Percentiles rank a stretch among this genome's conserved stretches.
phyloP scores from a whole-genome alignment of 2,113 vertebrate species.

The Caloenas nicobarica region DNA sequence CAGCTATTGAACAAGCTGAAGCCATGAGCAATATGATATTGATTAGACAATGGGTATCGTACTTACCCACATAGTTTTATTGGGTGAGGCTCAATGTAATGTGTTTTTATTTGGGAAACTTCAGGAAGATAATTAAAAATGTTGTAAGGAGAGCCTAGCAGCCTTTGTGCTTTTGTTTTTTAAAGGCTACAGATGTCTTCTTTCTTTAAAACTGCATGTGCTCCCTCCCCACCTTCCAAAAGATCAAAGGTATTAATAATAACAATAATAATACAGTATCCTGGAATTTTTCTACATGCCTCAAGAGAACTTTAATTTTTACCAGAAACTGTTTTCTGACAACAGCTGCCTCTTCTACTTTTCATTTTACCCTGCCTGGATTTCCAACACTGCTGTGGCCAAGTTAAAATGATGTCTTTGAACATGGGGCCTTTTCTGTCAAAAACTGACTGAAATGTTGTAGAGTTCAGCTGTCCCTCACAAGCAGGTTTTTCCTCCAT shows the following conservation, averaged over 20 bases:
- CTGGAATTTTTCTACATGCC: conserved; percentile 28
- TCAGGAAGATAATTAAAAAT: conserved; percentile 63
- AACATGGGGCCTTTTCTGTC: not conserved
- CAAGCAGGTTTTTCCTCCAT: not conserved
- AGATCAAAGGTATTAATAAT: conserved; percentile 42
- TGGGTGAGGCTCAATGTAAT: conserved; percentile 64
- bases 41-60: conserved; percentile 74
- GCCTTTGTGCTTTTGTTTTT: conserved; percentile 20
- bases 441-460: not conserved
- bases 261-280: not conserved
- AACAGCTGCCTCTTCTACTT: not conserved
- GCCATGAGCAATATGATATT: conserved; percentile 76
- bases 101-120: conserved; percentile 50
- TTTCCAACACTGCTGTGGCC: not conserved
- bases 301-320: conserved; percentile 47
- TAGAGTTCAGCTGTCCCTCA: not conserved
- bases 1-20: conserved; percentile 70
- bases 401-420: not conserved
- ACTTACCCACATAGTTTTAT: conserved; percentile 65
- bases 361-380: not conserved
- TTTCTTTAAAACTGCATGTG: not conserved
- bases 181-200: conserved; percentile 45
- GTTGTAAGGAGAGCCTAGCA: conserved; percentile 1
- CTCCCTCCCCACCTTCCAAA: not conserved
- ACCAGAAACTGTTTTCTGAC: conserved; percentile 26